Conservation (phyloP, 2,888 invertebrate genomes). For the Epinotia nisella region DNA sequence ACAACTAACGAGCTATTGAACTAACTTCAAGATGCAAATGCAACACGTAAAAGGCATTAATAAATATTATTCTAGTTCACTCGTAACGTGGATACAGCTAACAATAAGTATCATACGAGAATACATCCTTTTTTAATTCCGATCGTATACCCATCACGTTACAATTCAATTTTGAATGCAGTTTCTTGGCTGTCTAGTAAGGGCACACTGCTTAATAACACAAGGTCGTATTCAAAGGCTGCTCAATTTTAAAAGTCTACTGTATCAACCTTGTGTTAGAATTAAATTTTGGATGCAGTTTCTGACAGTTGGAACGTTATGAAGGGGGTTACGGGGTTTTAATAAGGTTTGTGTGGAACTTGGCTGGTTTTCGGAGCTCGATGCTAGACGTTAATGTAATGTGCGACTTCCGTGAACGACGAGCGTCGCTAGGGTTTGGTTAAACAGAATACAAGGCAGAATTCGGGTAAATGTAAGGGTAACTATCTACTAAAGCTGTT, state of each 20-base stretch:
- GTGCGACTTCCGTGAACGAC: no score
- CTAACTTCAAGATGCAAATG: constrained; percentile 4
- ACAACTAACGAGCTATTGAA: neutral
- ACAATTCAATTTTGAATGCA: no score
- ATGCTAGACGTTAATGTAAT: neutral
- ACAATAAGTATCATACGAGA: no score
- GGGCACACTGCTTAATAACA: neutral
- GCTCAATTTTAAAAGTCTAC: neutral
- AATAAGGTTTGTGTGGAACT: constrained; percentile 1
- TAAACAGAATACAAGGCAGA: no score
- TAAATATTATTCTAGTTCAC: constrained; percentile 18
- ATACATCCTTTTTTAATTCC: no score
- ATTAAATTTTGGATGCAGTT: neutral
- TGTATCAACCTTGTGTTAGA: neutral
- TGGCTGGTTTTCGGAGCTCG: neutral
- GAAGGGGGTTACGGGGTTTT: neutral
- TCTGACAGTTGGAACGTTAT: neutral
- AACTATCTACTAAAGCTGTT: no score
- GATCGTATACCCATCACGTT: no score
- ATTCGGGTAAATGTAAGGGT: no score
- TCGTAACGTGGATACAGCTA: neutral
- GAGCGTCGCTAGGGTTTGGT: no score
- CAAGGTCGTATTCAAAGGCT: neutral
- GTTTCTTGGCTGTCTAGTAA: no score
- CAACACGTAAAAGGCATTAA: neutral